Conservation (phyloP, 2,797 vertebrate genomes). For the Xenentodon cancila region DNA sequence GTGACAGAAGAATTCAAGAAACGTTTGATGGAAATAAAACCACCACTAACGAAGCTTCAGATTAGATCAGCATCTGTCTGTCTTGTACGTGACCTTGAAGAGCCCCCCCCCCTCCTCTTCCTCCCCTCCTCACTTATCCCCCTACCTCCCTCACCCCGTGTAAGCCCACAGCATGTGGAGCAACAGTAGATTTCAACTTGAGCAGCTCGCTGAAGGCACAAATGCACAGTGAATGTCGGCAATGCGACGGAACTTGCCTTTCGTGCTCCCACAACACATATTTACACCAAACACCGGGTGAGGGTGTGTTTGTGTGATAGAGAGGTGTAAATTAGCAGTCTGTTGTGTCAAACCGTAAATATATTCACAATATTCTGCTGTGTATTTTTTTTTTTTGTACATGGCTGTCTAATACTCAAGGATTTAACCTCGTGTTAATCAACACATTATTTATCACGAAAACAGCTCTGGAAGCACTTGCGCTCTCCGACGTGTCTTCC, state of each 20-base stretch:
- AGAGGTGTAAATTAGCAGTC: constrained; percentile 22
- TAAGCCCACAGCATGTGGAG: background rate
- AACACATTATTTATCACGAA: background rate
- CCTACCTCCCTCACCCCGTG: background rate
- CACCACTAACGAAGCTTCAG: background rate
- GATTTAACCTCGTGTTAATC: constrained; percentile 8
- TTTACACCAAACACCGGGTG: constrained; percentile 42
- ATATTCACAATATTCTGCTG: background rate
- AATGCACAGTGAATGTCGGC: constrained; percentile 39
- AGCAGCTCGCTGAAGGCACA: constrained; percentile 3
- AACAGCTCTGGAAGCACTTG: constrained; percentile 26
- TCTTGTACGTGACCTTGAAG: constrained; percentile 71
- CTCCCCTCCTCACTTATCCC: background rate
- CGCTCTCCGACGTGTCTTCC: background rate
- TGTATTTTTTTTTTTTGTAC: background rate
- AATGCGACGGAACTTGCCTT: constrained; percentile 65
- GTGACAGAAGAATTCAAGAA: background rate
- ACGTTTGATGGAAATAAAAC: background rate
- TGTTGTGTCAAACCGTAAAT: background rate
- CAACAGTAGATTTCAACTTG: constrained; percentile 31
- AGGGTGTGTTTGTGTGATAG: background rate
- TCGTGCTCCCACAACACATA: constrained; percentile 53
- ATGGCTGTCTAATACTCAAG: constrained; percentile 3
- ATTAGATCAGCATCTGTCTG: constrained; percentile 44
- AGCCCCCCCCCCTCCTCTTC: background rate